These are phyloP conservation scores for Brachyhypopomus occidentalis DNA, from an alignment of 2,113 vertebrate genomes.

Conservation along the genomic window DNA sequence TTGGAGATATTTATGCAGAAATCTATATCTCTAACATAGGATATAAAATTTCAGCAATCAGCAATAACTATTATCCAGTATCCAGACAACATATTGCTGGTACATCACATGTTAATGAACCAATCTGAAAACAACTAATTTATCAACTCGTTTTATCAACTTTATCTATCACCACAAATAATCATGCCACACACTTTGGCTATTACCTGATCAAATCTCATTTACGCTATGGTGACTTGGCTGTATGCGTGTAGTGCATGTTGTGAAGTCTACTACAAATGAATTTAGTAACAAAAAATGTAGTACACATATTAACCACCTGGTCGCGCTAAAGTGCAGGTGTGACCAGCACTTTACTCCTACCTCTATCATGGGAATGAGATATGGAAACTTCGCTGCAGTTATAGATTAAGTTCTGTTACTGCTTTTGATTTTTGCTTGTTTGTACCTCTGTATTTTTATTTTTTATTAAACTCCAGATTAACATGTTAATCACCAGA, in stretches of 20 bases:
- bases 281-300: not conserved
- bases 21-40: too few species aligned
- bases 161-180: not conserved
- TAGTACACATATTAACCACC: constrained; percentile 18
- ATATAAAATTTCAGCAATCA: too few species aligned
- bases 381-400: not conserved
- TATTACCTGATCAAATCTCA: too few species aligned
- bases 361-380: not conserved
- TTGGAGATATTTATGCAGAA: too few species aligned
- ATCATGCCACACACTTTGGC: not conserved
- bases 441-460: not conserved
- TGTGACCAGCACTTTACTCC: not conserved
- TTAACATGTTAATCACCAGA: too few species aligned
- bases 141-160: too few species aligned
- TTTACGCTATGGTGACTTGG: too few species aligned
- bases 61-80: too few species aligned
- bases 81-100: constrained; percentile 4
- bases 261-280: not conserved
- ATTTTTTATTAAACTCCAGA: not conserved
- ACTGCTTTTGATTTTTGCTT: not conserved
- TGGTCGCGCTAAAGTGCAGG: not conserved
- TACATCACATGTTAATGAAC: not conserved
- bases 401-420: not conserved
- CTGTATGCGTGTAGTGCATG: too few species aligned
- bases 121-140: not conserved